Conservation (phyloP, 2,797 vertebrate genomes). For the Rallus crepitans region DNA sequence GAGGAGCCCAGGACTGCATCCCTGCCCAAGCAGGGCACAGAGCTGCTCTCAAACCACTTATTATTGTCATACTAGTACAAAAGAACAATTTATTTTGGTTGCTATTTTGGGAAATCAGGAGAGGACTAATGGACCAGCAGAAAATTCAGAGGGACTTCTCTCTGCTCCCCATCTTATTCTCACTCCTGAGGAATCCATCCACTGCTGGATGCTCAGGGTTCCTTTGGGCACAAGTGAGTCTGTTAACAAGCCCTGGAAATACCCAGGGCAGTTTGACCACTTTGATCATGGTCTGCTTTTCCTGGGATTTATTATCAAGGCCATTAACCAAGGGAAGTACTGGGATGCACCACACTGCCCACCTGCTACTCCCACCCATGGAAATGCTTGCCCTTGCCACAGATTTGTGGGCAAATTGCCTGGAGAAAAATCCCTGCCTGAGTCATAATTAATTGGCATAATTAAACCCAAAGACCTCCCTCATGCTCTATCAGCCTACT, state of each 20-base stretch:
- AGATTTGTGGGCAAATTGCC: background rate
- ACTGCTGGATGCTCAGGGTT: background rate
- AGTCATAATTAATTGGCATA: background rate
- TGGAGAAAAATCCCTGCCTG: background rate
- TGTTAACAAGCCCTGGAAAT: background rate
- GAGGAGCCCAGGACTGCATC: background rate
- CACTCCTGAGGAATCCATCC: background rate
- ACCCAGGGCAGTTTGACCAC: background rate
- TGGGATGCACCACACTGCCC: background rate
- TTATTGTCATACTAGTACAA: background rate
- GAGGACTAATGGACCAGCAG: background rate
- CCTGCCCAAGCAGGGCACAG: background rate
- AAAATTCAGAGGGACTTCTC: background rate
- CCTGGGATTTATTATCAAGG: background rate
- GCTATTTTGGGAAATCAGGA: background rate
- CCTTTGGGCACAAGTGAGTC: accelerated
- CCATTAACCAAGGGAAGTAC: background rate
- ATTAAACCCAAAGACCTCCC: background rate
- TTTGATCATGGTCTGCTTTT: background rate
- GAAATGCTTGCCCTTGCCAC: background rate
- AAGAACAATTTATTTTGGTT: background rate
- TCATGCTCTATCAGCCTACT: background rate
- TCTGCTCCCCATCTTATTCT: background rate
- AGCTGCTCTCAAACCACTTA: background rate
- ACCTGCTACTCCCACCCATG: background rate